Conservation (phyloP, 2,797 vertebrate genomes). For the Sus cebifrons region DNA sequence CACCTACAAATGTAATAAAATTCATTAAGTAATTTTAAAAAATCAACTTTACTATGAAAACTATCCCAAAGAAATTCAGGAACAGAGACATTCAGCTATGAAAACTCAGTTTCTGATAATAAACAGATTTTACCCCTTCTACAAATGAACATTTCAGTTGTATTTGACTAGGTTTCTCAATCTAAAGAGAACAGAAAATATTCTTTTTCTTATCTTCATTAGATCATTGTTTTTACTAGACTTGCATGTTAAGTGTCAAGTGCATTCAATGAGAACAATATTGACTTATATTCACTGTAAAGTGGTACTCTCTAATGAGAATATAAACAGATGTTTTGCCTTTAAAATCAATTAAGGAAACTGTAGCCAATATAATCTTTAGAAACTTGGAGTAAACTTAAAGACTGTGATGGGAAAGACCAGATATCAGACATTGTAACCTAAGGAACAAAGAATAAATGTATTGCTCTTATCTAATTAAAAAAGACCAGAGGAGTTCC, state of each 20-base stretch:
- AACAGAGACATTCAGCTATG: not conserved
- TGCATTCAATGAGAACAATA: not conserved
- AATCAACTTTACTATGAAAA: not conserved
- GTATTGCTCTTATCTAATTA: not conserved
- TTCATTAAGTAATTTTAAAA: not conserved
- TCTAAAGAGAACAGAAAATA: not conserved
- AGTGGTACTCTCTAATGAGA: not conserved
- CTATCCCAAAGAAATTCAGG: not conserved
- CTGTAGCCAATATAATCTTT: not conserved
- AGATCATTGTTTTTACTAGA: not conserved
- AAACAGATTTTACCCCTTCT: not conserved
- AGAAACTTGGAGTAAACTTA: not conserved
- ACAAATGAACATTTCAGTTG: conserved; percentile 15
- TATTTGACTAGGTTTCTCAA: not conserved
- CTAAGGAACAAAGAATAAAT: not conserved
- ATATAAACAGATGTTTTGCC: not conserved
- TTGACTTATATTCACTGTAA: not conserved
- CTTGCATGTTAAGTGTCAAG: not conserved
- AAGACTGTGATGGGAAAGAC: not conserved
- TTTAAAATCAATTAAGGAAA: not conserved
- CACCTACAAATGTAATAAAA: no score
- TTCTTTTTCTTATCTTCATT: not conserved
- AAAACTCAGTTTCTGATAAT: not conserved
- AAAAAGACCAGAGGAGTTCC: not conserved
- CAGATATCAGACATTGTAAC: not conserved